Evolutionary conservation across 2,888 invertebrate genomes (phyloP).

Genomic region (Nipponacmea schrenckii): DNA sequence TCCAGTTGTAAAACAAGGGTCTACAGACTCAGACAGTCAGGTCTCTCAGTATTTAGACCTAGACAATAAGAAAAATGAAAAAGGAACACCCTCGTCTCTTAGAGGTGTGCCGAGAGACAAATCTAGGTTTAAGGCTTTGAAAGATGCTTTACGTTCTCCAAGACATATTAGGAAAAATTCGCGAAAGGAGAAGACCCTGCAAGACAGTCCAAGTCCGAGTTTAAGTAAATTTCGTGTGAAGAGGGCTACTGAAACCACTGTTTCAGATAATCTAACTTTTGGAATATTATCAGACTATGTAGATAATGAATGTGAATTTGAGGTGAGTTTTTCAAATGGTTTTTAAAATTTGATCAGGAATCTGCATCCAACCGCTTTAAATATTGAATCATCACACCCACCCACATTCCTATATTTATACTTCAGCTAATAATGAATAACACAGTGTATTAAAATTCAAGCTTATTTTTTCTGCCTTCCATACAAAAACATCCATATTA

Average conservation of each 20-base stretch:
- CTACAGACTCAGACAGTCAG: slow-evolving; percentile 25
- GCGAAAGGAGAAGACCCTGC: slow-evolving; percentile 13
- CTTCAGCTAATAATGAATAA: too few relatives aligned
- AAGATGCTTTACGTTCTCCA: slow-evolving; percentile 33
- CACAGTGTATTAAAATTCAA: too few relatives aligned
- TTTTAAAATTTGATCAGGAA: background rate
- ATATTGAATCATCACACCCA: too few relatives aligned
- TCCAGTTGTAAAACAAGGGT: slow-evolving; percentile 15
- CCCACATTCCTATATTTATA: too few relatives aligned
- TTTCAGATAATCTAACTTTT: slow-evolving; percentile 15
- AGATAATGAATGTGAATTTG: slow-evolving; percentile 35
- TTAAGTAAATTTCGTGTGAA: background rate
- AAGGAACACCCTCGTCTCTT: slow-evolving; percentile 15
- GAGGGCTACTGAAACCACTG: background rate
- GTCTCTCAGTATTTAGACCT: background rate
- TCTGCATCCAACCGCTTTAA: too few relatives aligned
- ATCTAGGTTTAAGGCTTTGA: slow-evolving; percentile 25
- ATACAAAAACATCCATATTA: too few relatives aligned
- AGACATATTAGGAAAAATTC: slow-evolving; percentile 28
- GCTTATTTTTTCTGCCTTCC: too few relatives aligned
- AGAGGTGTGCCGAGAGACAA: slow-evolving; percentile 21
- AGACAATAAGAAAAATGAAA: background rate
- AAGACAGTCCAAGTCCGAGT: background rate
- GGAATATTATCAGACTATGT: slow-evolving; percentile 27
- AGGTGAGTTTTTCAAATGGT: slow-evolving; percentile 34